These are phyloP conservation scores for Ctenochaetus hawaiiensis DNA, from an alignment of 2,797 vertebrate species.

Conservation along the genomic window DNA sequence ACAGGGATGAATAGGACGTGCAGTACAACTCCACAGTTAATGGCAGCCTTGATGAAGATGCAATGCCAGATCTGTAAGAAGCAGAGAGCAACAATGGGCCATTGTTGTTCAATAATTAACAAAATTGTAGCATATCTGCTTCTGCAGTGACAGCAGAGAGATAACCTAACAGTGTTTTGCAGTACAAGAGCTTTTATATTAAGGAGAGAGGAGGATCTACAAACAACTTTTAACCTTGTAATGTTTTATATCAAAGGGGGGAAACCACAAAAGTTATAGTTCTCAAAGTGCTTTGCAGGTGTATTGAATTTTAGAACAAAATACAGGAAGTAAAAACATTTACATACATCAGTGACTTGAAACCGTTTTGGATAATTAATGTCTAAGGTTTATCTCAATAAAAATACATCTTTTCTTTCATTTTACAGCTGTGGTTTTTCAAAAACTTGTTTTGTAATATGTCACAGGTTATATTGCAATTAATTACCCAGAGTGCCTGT, in stretches of 20 bases:
- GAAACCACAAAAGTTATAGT: not conserved
- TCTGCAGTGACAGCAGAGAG: conserved; percentile 20
- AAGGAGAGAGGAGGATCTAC: not conserved
- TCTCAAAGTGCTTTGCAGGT: not conserved
- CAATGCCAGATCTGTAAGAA: conserved; percentile 2
- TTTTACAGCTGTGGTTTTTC: not conserved
- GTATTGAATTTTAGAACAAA: not conserved
- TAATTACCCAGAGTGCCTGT: conserved; percentile 19
- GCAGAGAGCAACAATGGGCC: conserved; percentile 24
- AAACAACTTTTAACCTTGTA: not conserved
- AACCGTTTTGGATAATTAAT: not conserved
- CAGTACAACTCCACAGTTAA: conserved; percentile 15
- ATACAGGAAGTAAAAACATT: not conserved
- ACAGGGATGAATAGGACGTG: not conserved
- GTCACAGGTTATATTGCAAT: conserved; percentile 42
- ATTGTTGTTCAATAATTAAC: conserved; percentile 38
- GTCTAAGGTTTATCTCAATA: not conserved
- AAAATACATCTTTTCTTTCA: not conserved
- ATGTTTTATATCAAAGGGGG: not conserved
- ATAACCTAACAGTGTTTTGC: not conserved
- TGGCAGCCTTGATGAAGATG: conserved; percentile 33
- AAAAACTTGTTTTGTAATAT: conserved; percentile 22
- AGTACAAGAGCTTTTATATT: not conserved
- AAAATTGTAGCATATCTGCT: conserved; percentile 16
- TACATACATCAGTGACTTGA: not conserved